phyloP scores from a whole-genome alignment of 2,113 vertebrate genomes.

The Colistium nudipinnis region DNA sequence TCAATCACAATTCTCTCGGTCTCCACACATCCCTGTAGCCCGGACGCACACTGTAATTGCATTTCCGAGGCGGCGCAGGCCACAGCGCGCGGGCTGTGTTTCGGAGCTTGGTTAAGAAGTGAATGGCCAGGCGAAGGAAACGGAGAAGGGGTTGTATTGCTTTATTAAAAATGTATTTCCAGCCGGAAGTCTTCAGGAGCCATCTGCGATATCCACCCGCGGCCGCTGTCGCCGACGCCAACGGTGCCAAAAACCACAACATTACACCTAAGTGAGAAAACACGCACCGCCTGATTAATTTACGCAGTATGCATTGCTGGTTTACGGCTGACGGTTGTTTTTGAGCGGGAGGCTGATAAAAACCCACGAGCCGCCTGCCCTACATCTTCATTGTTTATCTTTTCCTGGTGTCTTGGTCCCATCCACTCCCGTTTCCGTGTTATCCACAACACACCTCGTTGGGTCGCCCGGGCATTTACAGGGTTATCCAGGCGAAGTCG shows the following conservation, averaged over 20 bases:
- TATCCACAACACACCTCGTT: constrained; percentile 53
- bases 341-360: constrained; percentile 26
- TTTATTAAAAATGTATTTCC: constrained; percentile 45
- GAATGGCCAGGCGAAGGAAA: constrained; percentile 18
- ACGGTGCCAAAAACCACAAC: constrained; percentile 11
- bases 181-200: constrained; percentile 28
- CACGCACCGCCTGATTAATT: constrained; percentile 9
- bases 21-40: constrained; percentile 26
- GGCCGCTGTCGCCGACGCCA: constrained; percentile 29
- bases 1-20: constrained; percentile 40
- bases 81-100: constrained; percentile 39
- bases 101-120: constrained; percentile 30
- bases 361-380: constrained; percentile 9
- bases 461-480: constrained; percentile 56
- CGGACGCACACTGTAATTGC: constrained; percentile 53
- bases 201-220: constrained; percentile 28
- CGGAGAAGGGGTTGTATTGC: constrained; percentile 9
- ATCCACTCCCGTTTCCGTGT: constrained; percentile 46
- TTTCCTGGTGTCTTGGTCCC: constrained; percentile 43
- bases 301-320: constrained; percentile 4
- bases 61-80: constrained; percentile 49
- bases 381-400: constrained; percentile 48
- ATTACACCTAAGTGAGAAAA: constrained; percentile 1
- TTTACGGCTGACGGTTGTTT: constrained; percentile 23
- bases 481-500: constrained; percentile 64